Conservation (phyloP, 2,113 vertebrate species). For the Oophaga pumilio region DNA sequence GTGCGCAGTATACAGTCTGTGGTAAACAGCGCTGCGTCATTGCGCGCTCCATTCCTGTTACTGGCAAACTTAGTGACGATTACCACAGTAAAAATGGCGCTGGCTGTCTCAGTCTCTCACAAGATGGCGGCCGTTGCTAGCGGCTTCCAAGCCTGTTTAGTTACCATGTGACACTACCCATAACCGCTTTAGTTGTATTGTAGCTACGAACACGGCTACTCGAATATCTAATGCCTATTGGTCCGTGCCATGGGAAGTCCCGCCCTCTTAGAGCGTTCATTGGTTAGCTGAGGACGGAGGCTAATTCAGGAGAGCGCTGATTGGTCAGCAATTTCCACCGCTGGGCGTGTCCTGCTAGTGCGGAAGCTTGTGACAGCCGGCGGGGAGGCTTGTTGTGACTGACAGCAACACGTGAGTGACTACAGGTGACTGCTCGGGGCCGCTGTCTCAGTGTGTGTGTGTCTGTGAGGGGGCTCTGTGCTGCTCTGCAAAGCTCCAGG, state of each 20-base stretch:
- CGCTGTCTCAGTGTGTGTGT: neutral
- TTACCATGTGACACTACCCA: too few species aligned
- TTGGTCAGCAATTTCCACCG: neutral
- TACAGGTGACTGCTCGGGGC: neutral
- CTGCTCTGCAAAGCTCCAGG: too few species aligned
- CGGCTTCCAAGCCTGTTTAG: neutral
- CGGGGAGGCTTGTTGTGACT: neutral
- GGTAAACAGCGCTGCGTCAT: neutral
- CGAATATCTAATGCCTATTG: neutral
- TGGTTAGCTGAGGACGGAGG: neutral
- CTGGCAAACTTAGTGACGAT: neutral
- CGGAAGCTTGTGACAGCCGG: neutral
- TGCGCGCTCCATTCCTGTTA: neutral
- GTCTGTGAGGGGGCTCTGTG: too few species aligned
- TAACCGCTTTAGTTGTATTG: neutral
- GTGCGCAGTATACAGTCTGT: too few species aligned
- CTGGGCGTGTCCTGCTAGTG: neutral
- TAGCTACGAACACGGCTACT: neutral
- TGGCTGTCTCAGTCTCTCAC: neutral
- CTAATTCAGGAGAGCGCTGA: neutral
- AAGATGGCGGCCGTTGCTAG: neutral
- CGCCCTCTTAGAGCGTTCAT: neutral
- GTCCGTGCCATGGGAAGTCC: neutral
- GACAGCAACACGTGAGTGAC: neutral
- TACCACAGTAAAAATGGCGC: neutral